Percentiles rank a stretch among this genome's conserved stretches.
These are phyloP conservation scores for Tympanoctomys barrerae DNA, from an alignment of 2,797 vertebrate genomes.

Conservation along the genomic window DNA sequence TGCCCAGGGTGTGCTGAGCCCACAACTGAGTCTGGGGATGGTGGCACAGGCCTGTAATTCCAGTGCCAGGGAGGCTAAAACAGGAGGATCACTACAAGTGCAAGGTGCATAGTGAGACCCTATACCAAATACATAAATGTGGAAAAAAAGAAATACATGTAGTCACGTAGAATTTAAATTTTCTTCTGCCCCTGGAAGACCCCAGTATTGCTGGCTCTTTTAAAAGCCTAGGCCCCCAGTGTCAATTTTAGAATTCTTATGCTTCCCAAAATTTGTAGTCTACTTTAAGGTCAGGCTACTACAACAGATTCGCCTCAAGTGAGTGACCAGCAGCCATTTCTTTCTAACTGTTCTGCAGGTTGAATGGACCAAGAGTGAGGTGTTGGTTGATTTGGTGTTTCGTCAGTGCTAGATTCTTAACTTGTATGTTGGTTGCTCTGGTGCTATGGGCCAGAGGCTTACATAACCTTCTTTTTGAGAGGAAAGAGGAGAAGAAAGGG, in stretches of 20 bases:
- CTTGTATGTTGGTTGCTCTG: neutral
- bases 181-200: neutral
- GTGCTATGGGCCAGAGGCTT: neutral
- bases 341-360: neutral
- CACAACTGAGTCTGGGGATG: too few relatives aligned
- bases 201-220: neutral
- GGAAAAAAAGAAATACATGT: neutral
- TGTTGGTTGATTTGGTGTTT: neutral
- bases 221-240: neutral
- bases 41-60: too few relatives aligned
- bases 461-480: neutral
- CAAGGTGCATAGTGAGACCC: too few relatives aligned
- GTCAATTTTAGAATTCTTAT: neutral
- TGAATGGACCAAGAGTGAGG: neutral
- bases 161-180: neutral
- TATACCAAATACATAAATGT: too few relatives aligned
- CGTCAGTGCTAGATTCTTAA: neutral
- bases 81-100: too few relatives aligned
- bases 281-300: neutral
- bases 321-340: neutral
- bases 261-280: neutral
- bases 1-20: too few relatives aligned
- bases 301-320: neutral
- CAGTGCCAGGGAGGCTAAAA: too few relatives aligned
- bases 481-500: neutral